Evolutionary conservation across 2,797 vertebrate genomes (phyloP).

Genomic region (Trachops cirrhosus): DNA sequence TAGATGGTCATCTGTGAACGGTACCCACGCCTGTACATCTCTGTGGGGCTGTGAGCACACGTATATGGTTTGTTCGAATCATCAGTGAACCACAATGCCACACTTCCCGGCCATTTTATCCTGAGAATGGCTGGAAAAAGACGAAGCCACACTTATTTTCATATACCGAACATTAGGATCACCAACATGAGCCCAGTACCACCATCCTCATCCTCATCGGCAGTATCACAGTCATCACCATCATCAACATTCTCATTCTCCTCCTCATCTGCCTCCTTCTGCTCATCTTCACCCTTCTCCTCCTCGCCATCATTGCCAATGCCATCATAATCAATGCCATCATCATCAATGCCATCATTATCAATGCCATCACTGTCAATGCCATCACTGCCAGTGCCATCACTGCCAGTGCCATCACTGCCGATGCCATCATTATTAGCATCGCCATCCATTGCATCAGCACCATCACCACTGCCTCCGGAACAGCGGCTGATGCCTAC

Average conservation of each 20-base stretch:
- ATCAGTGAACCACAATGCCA: neutral
- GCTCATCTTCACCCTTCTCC: fast-evolving
- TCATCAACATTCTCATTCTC: fast-evolving
- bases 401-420: no score
- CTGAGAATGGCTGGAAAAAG: neutral
- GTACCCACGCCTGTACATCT: neutral
- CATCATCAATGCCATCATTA: fast-evolving
- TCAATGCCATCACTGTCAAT: no score
- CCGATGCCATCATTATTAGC: fast-evolving
- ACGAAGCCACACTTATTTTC: neutral
- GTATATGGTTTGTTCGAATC: neutral
- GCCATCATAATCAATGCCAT: no score
- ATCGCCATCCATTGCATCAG: no score
- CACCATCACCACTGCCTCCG: neutral
- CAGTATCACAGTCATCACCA: neutral
- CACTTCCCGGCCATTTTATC: neutral
- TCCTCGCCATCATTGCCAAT: neutral
- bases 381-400: no score
- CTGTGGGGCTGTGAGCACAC: fast-evolving
- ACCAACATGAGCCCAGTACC: neutral
- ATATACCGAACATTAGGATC: fast-evolving
- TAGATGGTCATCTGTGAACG: neutral
- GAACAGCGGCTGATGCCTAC: no score
- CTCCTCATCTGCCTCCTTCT: fast-evolving
- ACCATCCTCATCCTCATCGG: neutral